Conservation (phyloP, 2,888 invertebrate species). For the Punctoribates punctum region DNA sequence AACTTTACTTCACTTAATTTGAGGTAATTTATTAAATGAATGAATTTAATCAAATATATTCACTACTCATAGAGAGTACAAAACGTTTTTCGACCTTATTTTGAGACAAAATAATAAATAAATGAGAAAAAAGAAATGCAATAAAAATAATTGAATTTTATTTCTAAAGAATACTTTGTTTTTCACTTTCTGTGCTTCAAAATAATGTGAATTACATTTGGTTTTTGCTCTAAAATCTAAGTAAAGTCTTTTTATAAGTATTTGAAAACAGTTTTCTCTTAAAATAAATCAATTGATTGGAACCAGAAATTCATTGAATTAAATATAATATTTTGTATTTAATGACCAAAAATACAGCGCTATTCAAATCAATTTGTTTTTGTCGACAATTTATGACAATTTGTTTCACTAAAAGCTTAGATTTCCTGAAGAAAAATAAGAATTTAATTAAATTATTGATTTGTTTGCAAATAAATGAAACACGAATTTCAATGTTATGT, state of each 20-base stretch:
- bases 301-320: neutral
- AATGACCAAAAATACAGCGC: too few species aligned
- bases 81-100: too few species aligned
- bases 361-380: neutral
- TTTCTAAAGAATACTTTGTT: conserved; percentile 17
- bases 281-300: too few species aligned
- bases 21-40: too few species aligned
- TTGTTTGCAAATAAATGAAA: conserved; percentile 10
- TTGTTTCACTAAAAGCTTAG: neutral
- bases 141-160: conserved; percentile 20
- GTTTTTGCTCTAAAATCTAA: neutral
- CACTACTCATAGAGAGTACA: too few species aligned
- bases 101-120: conserved; percentile 53
- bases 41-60: too few species aligned
- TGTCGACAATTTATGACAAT: neutral
- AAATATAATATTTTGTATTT: neutral
- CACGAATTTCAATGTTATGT: neutral
- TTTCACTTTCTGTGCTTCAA: neutral
- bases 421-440: neutral
- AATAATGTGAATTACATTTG: neutral
- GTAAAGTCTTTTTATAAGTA: too few species aligned
- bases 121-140: neutral
- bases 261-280: too few species aligned
- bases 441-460: neutral
- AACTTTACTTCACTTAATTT: too few species aligned